A percentile compares a stretch with the other conserved stretches of the same genome.
These are phyloP conservation scores for Heterotis niloticus DNA, from an alignment of 2,113 vertebrate genomes.

Conservation along the genomic window DNA sequence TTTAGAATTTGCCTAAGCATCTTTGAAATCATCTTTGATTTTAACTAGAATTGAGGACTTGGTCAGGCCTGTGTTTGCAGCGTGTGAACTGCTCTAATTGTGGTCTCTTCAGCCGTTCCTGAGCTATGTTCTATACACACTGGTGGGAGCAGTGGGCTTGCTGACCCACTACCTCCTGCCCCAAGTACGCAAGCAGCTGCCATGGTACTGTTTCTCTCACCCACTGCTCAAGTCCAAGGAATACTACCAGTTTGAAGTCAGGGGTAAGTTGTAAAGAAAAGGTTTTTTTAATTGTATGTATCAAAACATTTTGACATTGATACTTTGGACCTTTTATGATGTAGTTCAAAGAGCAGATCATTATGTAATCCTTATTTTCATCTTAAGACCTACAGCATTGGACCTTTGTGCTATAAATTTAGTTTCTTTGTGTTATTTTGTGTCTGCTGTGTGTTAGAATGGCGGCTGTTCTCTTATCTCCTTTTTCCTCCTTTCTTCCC, in stretches of 20 bases:
- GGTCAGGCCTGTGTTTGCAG: not conserved
- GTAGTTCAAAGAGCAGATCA: not conserved
- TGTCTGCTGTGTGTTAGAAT: too few relatives aligned
- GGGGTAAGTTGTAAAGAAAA: slow-evolving; percentile 69
- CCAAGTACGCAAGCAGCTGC: slow-evolving; percentile 92
- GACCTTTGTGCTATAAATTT: not conserved
- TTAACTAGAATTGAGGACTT: not conserved
- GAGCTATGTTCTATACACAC: slow-evolving; percentile 86
- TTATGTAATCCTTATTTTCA: not conserved
- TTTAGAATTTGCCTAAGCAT: not conserved
- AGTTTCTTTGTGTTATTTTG: not conserved
- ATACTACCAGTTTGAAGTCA: slow-evolving; percentile 94
- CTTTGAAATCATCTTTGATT: not conserved
- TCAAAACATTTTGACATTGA: too few relatives aligned
- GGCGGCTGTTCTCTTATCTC: not conserved
- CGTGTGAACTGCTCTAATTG: not conserved
- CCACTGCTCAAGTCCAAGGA: slow-evolving; percentile 93
- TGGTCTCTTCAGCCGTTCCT: slow-evolving; percentile 75
- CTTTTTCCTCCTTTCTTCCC: not conserved
- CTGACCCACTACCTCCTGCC: slow-evolving; percentile 93
- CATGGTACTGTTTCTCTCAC: slow-evolving; percentile 96
- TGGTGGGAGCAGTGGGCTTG: slow-evolving; percentile 83
- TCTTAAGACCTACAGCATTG: not conserved
- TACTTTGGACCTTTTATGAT: not conserved
- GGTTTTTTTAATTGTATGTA: too few relatives aligned